Conservation (phyloP, 2,888 invertebrate genomes). For the Xestobium rufovillosum region DNA sequence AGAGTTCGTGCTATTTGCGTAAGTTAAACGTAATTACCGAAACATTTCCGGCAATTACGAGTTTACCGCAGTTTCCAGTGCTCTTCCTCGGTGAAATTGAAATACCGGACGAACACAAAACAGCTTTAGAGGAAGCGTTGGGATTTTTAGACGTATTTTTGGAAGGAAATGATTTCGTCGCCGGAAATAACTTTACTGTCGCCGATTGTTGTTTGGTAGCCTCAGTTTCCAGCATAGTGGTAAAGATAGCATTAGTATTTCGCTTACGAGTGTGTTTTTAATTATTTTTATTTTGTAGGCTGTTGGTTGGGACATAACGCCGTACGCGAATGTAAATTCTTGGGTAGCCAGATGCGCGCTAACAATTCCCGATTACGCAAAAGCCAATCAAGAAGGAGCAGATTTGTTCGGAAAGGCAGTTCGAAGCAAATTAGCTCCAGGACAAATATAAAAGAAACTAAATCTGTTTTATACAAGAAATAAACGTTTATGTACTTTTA, state of each 20-base stretch:
- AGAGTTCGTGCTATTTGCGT: conserved; percentile 56
- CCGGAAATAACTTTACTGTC: conserved; percentile 54
- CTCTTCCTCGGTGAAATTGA: conserved; percentile 51
- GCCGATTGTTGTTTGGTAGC: conserved; percentile 57
- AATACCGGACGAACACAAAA: conserved; percentile 47
- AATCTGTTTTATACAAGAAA: conserved; percentile 7
- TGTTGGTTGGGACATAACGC: conserved; percentile 50
- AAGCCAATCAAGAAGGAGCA: conserved; percentile 53
- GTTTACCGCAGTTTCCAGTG: conserved; percentile 49
- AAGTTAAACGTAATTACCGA: conserved; percentile 36
- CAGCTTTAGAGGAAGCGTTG: conserved; percentile 52
- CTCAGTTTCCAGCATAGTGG: conserved; percentile 49
- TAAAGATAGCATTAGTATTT: conserved; percentile 37
- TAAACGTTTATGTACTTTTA: background rate
- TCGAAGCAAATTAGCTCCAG: conserved; percentile 46
- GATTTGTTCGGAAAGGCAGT: conserved; percentile 51
- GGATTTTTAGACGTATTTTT: conserved; percentile 53
- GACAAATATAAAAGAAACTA: conserved; percentile 35
- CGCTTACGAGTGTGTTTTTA: conserved; percentile 8
- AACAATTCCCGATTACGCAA: conserved; percentile 50
- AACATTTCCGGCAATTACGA: background rate
- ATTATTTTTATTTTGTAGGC: conserved; percentile 42
- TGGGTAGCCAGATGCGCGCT: conserved; percentile 54
- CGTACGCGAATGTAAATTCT: conserved; percentile 50
- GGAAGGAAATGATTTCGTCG: conserved; percentile 51